These are phyloP conservation scores for Struthio camelus DNA, from an alignment of 2,113 vertebrate genomes.

Conservation along the genomic window DNA sequence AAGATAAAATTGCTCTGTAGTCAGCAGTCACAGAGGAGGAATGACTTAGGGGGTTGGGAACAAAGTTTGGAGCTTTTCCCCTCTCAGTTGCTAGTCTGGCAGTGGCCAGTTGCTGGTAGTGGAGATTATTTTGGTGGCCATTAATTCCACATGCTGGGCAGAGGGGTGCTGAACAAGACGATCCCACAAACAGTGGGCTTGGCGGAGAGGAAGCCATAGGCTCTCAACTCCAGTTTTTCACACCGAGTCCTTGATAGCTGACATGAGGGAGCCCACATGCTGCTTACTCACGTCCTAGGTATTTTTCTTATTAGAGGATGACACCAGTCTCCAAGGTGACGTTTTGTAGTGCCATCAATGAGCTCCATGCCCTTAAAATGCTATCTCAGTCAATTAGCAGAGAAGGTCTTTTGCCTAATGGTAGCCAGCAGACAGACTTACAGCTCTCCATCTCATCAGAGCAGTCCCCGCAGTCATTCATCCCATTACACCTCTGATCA, in stretches of 20 bases:
- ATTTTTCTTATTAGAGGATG: not conserved
- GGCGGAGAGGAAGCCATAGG: not conserved
- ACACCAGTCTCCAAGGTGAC: not conserved
- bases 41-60: not conserved
- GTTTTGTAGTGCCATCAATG: not conserved
- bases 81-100: not conserved
- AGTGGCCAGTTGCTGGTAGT: not conserved
- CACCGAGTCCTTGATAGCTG: not conserved
- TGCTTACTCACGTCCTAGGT: not conserved
- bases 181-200: not conserved
- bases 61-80: not conserved
- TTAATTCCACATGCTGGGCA: not conserved
- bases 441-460: slow-evolving; percentile 77
- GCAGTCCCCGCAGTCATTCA: slow-evolving; percentile 83
- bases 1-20: not conserved
- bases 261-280: fast-evolving
- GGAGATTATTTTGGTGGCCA: not conserved
- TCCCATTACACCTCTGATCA: slow-evolving; percentile 73
- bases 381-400: not conserved
- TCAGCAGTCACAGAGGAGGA: not conserved
- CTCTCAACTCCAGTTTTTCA: not conserved
- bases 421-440: slow-evolving; percentile 47
- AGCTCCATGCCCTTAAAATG: not conserved
- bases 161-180: not conserved
- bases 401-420: not conserved